phyloP scores from a whole-genome alignment of 2,888 invertebrate genomes.

The Thereva nobilitata region DNA sequence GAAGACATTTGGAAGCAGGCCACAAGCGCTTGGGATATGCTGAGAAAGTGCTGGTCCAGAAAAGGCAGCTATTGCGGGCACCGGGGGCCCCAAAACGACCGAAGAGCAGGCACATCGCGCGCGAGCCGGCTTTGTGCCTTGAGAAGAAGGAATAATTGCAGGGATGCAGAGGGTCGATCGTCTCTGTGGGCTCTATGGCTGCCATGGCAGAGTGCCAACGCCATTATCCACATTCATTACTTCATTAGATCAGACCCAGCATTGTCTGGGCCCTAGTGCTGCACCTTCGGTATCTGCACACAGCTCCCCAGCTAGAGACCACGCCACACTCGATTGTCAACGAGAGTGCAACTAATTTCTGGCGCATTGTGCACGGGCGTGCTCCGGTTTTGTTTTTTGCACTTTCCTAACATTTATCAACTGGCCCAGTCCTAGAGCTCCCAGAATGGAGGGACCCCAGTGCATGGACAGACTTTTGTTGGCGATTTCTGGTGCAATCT shows the following conservation, averaged over 20 bases:
- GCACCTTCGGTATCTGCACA: constrained; percentile 7
- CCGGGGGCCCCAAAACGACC: not conserved
- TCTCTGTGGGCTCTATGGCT: constrained; percentile 14
- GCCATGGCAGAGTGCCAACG: constrained; percentile 6
- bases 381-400: constrained; percentile 11
- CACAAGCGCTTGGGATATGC: not conserved
- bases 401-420: constrained; percentile 26
- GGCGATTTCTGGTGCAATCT: constrained; percentile 11
- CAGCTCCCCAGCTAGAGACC: not conserved
- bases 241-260: constrained; percentile 26
- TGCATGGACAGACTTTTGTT: constrained; percentile 24
- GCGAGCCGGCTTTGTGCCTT: constrained; percentile 1
- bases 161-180: constrained; percentile 1
- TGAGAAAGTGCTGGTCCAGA: constrained; percentile 19
- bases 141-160: not conserved
- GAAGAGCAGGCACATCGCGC: not conserved
- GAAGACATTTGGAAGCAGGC: constrained; percentile 26
- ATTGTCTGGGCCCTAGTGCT: constrained; percentile 11
- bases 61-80: not conserved
- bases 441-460: constrained; percentile 13
- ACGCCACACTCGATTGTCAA: constrained; percentile 10
- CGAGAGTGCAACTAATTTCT: constrained; percentile 10
- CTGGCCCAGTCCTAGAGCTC: not conserved
- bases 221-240: constrained; percentile 23
- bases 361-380: not conserved